These are phyloP conservation scores for Calidris pugnax DNA, from an alignment of 2,113 vertebrate genomes.

Conservation along the genomic window DNA sequence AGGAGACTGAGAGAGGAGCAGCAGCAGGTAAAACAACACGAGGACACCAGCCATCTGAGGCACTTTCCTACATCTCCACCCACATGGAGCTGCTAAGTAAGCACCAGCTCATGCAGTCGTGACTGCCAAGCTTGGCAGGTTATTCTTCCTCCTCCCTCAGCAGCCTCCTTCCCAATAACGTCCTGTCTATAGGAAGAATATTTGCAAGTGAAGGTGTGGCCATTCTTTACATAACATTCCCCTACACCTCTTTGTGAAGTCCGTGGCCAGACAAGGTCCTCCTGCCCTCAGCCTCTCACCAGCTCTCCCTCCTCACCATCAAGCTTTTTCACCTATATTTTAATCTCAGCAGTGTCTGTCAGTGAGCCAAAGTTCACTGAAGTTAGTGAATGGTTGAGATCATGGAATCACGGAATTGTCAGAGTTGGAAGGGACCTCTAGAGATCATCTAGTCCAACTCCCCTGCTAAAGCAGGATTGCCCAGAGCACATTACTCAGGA, in stretches of 20 bases:
- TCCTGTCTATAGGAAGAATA: not conserved
- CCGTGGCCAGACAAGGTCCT: not conserved
- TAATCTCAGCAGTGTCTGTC: not conserved
- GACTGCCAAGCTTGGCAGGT: not conserved
- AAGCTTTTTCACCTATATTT: not conserved
- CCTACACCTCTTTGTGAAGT: slow-evolving; percentile 1
- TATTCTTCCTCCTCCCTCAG: not conserved
- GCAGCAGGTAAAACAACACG: not conserved
- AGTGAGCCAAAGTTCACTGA: not conserved
- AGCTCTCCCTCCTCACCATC: not conserved
- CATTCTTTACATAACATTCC: not conserved
- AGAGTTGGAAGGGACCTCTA: too few relatives aligned
- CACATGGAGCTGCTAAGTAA: not conserved
- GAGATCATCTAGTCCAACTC: too few relatives aligned
- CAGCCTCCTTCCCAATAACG: not conserved
- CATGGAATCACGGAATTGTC: not conserved
- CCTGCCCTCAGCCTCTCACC: not conserved
- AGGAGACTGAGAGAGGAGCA: not conserved
- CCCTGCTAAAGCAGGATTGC: too few relatives aligned
- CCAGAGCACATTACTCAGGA: too few relatives aligned
- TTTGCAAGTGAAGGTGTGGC: slow-evolving; percentile 2
- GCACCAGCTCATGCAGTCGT: not conserved
- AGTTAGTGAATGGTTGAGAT: not conserved
- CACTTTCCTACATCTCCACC: not conserved
- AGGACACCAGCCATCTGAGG: not conserved